Percentiles rank a stretch among this genome's conserved stretches.
phyloP scores from a whole-genome alignment of 2,797 vertebrate genomes.

The Choloepus didactylus region DNA sequence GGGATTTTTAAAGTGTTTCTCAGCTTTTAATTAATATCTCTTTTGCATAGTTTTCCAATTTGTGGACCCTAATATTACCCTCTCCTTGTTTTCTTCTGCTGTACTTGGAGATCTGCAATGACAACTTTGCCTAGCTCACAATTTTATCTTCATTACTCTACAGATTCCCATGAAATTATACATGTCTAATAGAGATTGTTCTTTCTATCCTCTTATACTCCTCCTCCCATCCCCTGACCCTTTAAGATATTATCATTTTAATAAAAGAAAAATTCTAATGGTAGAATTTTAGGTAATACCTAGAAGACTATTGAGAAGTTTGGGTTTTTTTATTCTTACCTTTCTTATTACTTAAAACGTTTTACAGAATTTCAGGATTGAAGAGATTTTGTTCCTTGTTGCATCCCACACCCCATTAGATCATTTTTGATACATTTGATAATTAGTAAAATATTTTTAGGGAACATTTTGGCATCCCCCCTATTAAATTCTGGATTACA shows the following conservation, averaged over 20 bases:
- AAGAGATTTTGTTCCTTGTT: not conserved
- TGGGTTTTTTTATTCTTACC: not conserved
- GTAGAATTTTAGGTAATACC: not conserved
- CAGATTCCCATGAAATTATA: not conserved
- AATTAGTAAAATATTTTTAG: not conserved
- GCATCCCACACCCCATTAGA: not conserved
- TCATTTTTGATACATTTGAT: constrained; percentile 7
- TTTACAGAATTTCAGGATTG: constrained; percentile 15
- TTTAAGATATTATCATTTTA: constrained; percentile 5
- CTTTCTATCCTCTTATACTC: not conserved
- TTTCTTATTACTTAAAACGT: not conserved
- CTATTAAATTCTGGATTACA: not conserved
- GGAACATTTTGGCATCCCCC: not conserved
- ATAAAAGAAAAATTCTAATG: not conserved
- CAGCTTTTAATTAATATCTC: constrained; percentile 27
- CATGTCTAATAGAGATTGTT: not conserved
- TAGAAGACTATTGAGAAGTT: not conserved
- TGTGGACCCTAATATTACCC: not conserved
- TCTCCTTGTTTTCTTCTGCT: not conserved
- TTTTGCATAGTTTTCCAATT: not conserved
- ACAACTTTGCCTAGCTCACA: not conserved
- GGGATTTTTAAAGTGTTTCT: not conserved
- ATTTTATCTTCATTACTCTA: not conserved
- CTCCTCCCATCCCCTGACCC: not conserved
- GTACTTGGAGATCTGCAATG: not conserved